Evolutionary conservation across 2,797 vertebrate species (phyloP).

Genomic region (Leucoraja ocellata): DNA sequence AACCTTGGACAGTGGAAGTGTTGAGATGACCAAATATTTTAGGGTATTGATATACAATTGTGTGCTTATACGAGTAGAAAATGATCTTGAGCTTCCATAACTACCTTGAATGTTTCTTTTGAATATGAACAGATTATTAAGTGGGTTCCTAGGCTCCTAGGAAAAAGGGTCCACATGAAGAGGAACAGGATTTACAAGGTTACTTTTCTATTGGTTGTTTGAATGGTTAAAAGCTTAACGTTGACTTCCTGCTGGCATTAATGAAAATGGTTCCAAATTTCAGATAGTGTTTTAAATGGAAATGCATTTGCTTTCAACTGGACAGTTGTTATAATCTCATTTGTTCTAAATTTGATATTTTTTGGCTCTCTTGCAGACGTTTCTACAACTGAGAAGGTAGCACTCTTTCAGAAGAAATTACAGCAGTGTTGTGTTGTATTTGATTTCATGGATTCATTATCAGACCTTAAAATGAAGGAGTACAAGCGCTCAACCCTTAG

Average conservation of each 20-base stretch:
- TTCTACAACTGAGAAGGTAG: conserved; percentile 91
- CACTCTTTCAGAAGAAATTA: conserved; percentile 99
- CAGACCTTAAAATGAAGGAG: conserved; percentile 99
- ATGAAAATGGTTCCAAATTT: neutral
- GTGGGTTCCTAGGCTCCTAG: neutral
- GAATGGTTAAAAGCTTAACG: neutral
- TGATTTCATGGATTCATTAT: conserved; percentile 99
- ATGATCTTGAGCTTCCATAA: neutral
- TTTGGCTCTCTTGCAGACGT: conserved; percentile 68
- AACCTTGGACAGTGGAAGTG: neutral
- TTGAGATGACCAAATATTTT: neutral
- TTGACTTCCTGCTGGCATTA: neutral
- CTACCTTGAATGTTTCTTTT: neutral
- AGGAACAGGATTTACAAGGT: neutral
- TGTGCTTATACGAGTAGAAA: neutral
- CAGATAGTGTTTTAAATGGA: neutral
- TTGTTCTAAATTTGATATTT: conserved; percentile 33
- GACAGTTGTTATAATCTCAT: neutral
- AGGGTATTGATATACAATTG: neutral
- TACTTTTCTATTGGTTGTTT: conserved; percentile 15
- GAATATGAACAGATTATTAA: neutral
- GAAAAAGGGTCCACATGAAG: neutral
- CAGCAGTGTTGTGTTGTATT: conserved; percentile 99
- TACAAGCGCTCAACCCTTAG: conserved; percentile 99
- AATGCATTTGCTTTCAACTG: neutral